A percentile compares a stretch with the other conserved stretches of the same genome.
phyloP scores from a whole-genome alignment of 2,888 invertebrate species.

The Cephus runcator region DNA sequence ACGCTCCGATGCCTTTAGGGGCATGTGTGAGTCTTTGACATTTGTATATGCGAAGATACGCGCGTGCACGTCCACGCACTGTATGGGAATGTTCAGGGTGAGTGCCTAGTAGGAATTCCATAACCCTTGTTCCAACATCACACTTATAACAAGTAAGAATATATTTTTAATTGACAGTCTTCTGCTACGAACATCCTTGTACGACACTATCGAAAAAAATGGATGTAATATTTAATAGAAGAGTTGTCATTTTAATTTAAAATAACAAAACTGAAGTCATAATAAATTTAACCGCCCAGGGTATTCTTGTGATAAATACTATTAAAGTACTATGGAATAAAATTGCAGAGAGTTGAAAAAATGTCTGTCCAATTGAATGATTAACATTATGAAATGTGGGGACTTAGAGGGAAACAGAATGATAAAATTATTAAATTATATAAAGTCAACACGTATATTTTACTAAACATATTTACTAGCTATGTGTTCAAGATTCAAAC shows the following conservation, averaged over 20 bases:
- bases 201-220: not conserved
- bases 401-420: too few relatives aligned
- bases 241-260: not conserved
- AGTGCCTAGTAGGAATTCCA: constrained; percentile 57
- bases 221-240: not conserved
- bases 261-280: not conserved
- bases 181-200: not conserved
- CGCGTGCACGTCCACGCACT: not conserved
- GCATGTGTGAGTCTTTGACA: constrained; percentile 40
- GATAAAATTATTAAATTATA: too few relatives aligned
- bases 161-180: not conserved
- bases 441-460: too few relatives aligned
- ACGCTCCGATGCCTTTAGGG: constrained; percentile 60
- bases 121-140: constrained; percentile 38
- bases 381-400: too few relatives aligned
- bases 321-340: too few relatives aligned
- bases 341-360: too few relatives aligned
- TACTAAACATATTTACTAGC: too few relatives aligned
- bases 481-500: too few relatives aligned
- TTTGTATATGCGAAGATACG: not conserved
- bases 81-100: constrained; percentile 59
- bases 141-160: not conserved
- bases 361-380: too few relatives aligned
- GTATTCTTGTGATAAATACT: too few relatives aligned
- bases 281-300: not conserved